phyloP scores from a whole-genome alignment of 2,113 vertebrate genomes.

The Rhynchomys soricoides region DNA sequence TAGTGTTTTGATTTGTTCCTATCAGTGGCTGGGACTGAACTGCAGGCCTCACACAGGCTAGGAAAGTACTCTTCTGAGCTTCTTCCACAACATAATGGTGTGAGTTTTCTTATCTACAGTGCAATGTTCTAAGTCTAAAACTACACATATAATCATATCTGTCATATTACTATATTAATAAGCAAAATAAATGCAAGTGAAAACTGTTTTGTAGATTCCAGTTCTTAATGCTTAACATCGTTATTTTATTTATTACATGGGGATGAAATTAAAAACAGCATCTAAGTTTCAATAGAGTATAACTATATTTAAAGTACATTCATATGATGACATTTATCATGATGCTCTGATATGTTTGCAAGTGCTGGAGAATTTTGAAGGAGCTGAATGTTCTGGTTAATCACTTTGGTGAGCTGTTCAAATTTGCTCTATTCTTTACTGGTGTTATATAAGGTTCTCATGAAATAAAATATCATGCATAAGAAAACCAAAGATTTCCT shows the following conservation, averaged over 20 bases:
- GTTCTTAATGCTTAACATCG: constrained; percentile 22
- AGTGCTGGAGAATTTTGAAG: constrained; percentile 34
- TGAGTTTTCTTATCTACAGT: constrained; percentile 29
- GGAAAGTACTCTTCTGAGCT: too few relatives aligned
- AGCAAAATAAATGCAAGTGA: not conserved
- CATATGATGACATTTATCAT: not conserved
- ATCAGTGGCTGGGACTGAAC: not conserved
- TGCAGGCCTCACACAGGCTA: not conserved
- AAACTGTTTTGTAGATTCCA: constrained; percentile 19
- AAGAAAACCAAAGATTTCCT: constrained; percentile 37
- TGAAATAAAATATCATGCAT: not conserved
- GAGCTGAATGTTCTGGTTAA: constrained; percentile 2
- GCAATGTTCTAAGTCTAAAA: constrained; percentile 55
- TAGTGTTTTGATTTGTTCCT: not conserved
- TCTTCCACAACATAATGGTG: not conserved
- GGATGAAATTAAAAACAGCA: not conserved
- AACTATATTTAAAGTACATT: not conserved
- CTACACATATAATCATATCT: not conserved
- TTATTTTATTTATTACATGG: not conserved
- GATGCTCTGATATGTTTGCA: not conserved
- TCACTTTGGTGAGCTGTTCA: not conserved
- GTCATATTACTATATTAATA: not conserved
- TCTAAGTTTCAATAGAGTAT: not conserved
- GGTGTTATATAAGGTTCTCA: constrained; percentile 19
- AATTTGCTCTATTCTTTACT: constrained; percentile 5